Evolutionary conservation across 2,888 invertebrate genomes (phyloP).

Genomic region (Brassicogethes aeneus): DNA sequence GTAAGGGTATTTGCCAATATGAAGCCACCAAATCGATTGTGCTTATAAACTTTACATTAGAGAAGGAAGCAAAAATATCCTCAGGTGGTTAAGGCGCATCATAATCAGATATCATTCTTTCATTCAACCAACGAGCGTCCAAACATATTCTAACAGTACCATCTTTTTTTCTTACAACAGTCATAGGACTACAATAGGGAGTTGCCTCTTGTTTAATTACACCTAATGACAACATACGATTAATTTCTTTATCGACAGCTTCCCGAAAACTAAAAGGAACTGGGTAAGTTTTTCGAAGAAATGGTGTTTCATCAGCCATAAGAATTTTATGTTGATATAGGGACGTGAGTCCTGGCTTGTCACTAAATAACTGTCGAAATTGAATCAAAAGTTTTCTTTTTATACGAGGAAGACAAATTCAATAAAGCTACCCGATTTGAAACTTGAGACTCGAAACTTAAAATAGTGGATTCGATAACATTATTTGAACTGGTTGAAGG

Average conservation of each 20-base stretch:
- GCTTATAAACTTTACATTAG: conserved; percentile 10
- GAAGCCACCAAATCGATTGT: neutral
- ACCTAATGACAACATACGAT: conserved; percentile 22
- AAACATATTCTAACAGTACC: conserved; percentile 25
- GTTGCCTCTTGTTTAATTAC: conserved; percentile 26
- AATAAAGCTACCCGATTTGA: no score
- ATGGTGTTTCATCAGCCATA: neutral
- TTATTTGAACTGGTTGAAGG: no score
- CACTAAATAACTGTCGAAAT: neutral
- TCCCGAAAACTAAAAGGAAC: neutral
- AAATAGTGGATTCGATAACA: no score
- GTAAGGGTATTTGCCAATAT: conserved; percentile 4
- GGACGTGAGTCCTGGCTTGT: neutral
- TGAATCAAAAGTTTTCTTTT: neutral
- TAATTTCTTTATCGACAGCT: conserved; percentile 9
- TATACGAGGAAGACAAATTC: no score
- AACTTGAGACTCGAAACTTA: no score
- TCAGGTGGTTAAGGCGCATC: conserved; percentile 20
- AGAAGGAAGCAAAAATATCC: conserved; percentile 18
- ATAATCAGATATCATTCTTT: no score
- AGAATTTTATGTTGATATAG: neutral
- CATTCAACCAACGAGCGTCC: conserved; percentile 25
- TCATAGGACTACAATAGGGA: conserved; percentile 26
- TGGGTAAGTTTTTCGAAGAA: conserved; percentile 1
- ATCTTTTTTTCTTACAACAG: conserved; percentile 25